Percentiles rank a stretch among this genome's conserved stretches.
These are phyloP conservation scores for Chaetogeoica ovagalla DNA, from an alignment of 2,888 invertebrate genomes.

Conservation along the genomic window DNA sequence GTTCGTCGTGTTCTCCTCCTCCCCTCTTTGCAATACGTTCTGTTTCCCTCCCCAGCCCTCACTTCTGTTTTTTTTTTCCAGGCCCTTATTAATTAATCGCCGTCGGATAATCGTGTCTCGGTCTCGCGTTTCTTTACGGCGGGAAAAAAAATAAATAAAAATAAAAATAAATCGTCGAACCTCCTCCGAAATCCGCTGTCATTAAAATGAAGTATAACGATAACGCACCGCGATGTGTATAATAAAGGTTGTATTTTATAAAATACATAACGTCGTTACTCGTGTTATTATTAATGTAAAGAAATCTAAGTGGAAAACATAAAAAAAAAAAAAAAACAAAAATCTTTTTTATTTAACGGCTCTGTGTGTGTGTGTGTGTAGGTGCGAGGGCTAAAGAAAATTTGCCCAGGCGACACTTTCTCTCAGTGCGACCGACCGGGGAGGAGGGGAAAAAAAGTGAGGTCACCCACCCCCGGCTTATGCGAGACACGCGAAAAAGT, in stretches of 20 bases:
- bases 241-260: neutral
- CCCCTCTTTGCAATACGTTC: neutral
- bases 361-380: neutral
- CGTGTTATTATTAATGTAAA: constrained; percentile 16
- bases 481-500: constrained; percentile 46
- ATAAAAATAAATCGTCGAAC: constrained; percentile 14
- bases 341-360: constrained; percentile 39
- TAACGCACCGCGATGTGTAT: neutral
- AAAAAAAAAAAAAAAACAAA: no score
- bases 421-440: neutral
- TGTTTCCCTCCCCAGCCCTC: neutral
- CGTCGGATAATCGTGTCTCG: constrained; percentile 40
- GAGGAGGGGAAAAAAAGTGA: no score
- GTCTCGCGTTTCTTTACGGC: constrained; percentile 21
- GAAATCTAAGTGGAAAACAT: constrained; percentile 20
- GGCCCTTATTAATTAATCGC: constrained; percentile 39
- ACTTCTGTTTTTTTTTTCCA: neutral
- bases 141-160: constrained; percentile 3
- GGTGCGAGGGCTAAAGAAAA: constrained; percentile 13
- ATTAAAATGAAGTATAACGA: constrained; percentile 30
- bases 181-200: constrained; percentile 12
- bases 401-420: constrained; percentile 30
- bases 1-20: neutral
- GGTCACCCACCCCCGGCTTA: neutral
- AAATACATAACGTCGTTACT: neutral